A percentile compares a stretch with the other conserved stretches of the same genome.
These are phyloP conservation scores for Metridium senile DNA, from an alignment of 92 coral and sea anemone genomes.

Conservation along the genomic window DNA sequence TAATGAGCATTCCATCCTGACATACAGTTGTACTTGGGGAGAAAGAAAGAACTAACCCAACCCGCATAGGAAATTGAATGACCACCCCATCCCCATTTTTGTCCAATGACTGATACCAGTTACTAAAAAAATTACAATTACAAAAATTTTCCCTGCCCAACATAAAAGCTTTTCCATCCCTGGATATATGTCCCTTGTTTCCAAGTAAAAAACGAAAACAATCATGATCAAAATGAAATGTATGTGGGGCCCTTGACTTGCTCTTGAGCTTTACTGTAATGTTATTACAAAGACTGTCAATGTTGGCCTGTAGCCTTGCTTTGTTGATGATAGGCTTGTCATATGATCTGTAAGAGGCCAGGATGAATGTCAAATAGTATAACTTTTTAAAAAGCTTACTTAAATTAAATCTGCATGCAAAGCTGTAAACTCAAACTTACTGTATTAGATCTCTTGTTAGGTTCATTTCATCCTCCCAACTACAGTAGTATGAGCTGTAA, in stretches of 20 bases:
- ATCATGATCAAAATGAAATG: slow-evolving; percentile 62
- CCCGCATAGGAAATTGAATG: slow-evolving; percentile 50
- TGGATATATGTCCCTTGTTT: slow-evolving; percentile 45
- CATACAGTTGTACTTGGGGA: slow-evolving; percentile 39
- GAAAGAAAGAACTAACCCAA: slow-evolving; percentile 38
- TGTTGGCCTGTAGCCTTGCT: slow-evolving; percentile 41
- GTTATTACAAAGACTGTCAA: slow-evolving; percentile 41
- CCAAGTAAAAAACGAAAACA: slow-evolving; percentile 47
- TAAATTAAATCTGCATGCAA: neutral
- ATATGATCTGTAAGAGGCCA: slow-evolving; percentile 22
- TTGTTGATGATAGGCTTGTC: slow-evolving; percentile 33
- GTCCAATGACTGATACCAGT: slow-evolving; percentile 67
- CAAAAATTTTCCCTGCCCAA: slow-evolving; percentile 40
- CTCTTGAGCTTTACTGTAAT: slow-evolving; percentile 51
- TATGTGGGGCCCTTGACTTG: slow-evolving; percentile 41
- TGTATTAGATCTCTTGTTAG: slow-evolving; percentile 38
- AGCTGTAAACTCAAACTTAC: too few species aligned
- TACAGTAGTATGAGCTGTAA: slow-evolving; percentile 34
- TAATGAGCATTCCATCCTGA: slow-evolving; percentile 36
- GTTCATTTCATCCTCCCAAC: slow-evolving; percentile 34
- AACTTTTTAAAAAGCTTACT: neutral
- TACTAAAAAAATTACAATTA: slow-evolving; percentile 24
- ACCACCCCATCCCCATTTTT: slow-evolving; percentile 66
- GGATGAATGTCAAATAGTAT: neutral
- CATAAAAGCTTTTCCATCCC: slow-evolving; percentile 60